phyloP scores from a whole-genome alignment of 2,888 invertebrate genomes.

The Meghimatium bilineatum region DNA sequence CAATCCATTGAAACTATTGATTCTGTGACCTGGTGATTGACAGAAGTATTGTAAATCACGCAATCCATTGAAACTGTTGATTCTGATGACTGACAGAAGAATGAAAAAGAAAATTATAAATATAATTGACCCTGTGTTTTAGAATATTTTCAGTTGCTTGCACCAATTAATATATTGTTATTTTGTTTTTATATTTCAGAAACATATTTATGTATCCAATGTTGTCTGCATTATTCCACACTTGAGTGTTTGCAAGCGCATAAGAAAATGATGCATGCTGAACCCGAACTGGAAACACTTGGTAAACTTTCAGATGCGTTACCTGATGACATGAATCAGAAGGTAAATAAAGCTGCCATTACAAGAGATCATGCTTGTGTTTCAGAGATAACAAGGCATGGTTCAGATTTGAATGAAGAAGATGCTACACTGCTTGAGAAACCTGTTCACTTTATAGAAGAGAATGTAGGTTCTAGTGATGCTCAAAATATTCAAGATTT shows the following conservation, averaged over 20 bases:
- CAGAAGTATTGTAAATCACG: too few relatives aligned
- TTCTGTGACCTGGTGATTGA: too few relatives aligned
- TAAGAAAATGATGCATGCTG: background rate
- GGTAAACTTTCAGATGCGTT: background rate
- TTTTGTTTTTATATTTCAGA: slow-evolving; percentile 1
- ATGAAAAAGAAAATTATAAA: too few relatives aligned
- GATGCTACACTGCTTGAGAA: background rate
- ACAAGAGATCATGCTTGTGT: background rate
- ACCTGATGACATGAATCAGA: background rate
- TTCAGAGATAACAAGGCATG: background rate
- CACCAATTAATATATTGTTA: background rate
- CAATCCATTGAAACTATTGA: too few relatives aligned
- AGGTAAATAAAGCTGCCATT: background rate
- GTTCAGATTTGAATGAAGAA: background rate
- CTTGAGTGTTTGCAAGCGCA: background rate
- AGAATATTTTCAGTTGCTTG: background rate
- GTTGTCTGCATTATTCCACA: background rate
- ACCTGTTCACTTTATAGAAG: background rate
- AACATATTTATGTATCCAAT: background rate
- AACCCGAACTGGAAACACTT: background rate
- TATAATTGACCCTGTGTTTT: too few relatives aligned
- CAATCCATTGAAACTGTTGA: too few relatives aligned
- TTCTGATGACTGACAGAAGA: too few relatives aligned
- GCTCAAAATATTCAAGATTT: background rate
- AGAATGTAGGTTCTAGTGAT: background rate